Evolutionary conservation across 2,888 invertebrate genomes (phyloP), one percentile per base, ranked within the genome.

Genomic region (Syrphus vitripennis): DNA sequence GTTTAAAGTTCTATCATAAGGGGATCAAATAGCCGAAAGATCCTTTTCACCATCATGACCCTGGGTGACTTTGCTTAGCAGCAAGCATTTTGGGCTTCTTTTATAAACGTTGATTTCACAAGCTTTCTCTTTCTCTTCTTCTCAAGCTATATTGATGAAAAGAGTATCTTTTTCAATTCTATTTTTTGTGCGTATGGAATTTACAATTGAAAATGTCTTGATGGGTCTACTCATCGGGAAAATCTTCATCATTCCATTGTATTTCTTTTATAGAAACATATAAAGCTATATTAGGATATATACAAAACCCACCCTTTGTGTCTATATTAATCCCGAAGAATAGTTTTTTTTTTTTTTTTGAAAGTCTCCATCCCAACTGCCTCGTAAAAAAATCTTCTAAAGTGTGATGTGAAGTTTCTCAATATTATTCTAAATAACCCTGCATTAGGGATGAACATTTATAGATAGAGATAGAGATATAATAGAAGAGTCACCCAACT

Each of bases 141-240:
- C n/a, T 21, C 31, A 26, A 1, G 34, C 9, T 34, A 9, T 24
- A 14, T 24, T 24, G 14, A 7, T 6, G 24, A 12, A 10, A 6
- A 45, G 45, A 65, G 24, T 29, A 65, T 72, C 67, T 59, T 40
- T 69, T 61, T 61, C n/a, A 4, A 50, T 55, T 61, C 69, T 34
- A 5, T 50, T 53, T 61, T 48, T 76, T 81, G 45, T 86, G 40
- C 37, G 19, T 70, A 40, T 61, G 61, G 74, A 81, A 86, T 81
- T 86, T 81, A 72, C 77, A 86, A 86, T 86, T 82, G 86, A 86
- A 86, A 86, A 81, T 16, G 72, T 82, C 86, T 81, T 86, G 74
- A 78, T 81, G 71, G 75, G 71, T 67, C 80, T 80, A 72, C 76
- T 80, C 76, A 77, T 76, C 80, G 76, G 57, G 59, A 80, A 84